Conservation (phyloP, 1,140 invertebrate genomes). For the Megalonaias nervosa region DNA sequence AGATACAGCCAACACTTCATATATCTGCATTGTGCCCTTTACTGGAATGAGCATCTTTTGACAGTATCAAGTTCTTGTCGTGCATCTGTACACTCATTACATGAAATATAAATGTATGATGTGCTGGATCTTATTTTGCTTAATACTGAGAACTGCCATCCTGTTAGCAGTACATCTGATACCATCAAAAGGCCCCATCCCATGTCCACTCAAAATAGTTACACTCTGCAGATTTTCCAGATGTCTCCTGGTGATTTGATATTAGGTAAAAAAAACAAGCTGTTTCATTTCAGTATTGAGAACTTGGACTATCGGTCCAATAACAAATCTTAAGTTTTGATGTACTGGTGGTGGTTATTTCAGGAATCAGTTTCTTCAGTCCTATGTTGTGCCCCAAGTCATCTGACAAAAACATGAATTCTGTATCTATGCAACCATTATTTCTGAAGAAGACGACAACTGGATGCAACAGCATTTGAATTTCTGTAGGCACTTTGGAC, state of each 20-base stretch:
- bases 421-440: conserved; percentile 8
- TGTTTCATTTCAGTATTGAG: conserved; percentile 40
- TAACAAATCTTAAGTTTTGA: conserved; percentile 21
- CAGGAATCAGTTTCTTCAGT: conserved; percentile 22
- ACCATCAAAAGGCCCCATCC: conserved; percentile 3
- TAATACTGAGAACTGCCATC: conserved; percentile 5
- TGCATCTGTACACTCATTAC: no score
- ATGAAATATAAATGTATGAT: no score
- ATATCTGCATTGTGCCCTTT: no score
- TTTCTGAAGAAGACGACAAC: conserved; percentile 27
- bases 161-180: neutral
- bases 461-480: conserved; percentile 27
- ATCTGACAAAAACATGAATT: conserved; percentile 33
- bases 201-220: conserved; percentile 14
- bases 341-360: conserved; percentile 3
- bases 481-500: conserved; percentile 39
- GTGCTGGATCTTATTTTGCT: neutral
- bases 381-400: conserved; percentile 23
- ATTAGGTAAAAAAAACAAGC: conserved; percentile 30
- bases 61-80: no score
- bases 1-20: no score
- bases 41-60: no score
- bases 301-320: conserved; percentile 41
- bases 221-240: conserved; percentile 11
- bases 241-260: conserved; percentile 12